Base-by-base conservation (phyloP, 2,797 vertebrate species). In the Anas bernieri region DNA sequence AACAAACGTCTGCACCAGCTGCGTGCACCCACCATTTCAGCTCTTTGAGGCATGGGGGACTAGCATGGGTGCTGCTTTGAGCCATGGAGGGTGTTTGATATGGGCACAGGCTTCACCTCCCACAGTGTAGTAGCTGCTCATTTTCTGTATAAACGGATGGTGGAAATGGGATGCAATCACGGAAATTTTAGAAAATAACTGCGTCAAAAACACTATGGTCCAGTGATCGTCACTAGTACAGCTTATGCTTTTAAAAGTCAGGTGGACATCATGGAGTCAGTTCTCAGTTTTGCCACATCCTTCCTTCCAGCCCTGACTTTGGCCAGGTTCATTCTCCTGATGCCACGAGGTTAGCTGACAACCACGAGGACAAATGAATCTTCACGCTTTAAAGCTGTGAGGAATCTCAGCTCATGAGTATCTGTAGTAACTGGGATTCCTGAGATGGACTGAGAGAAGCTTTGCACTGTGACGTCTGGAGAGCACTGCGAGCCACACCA, bases 1-100 rank as follows among this genome's bases (percentile, higher is more conserved):
- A 74, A 30, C 35, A 80, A 70, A 64, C 0, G 9, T 20, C 55
- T 72, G 28, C 1, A 2, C 62, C 0, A 1, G 15, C 64, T 46
- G 39, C 0, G 0, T 31, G 54, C 37, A 17, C 37, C 30, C 68
- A 20, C 62, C 8, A 3, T 30, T 69, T n/a, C 1, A 0, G 2
- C 7, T 33, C 45, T 52, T 54, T 1, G 5, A 50, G 64, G 45
- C 2, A 3, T 1, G 1, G 30, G 10, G 50, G 21, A 21, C 45
- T 61, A 50, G 5, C 12, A 18, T 1, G 3, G 30, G 33, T 30
- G 21, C 69, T 88, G 7, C 28, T 78, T 45, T 52, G 78, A 72
- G 68, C n/a, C 45, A 43, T 5, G 43, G 50, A 21, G 48, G 13
- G 54, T 6, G 35, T 67, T 85, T 15, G 30, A 26, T 1, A 0